Evolutionary conservation across 2,797 vertebrate species (phyloP), one percentile per base, ranked within the genome.

Genomic region (Notolabrus celidotus): DNA sequence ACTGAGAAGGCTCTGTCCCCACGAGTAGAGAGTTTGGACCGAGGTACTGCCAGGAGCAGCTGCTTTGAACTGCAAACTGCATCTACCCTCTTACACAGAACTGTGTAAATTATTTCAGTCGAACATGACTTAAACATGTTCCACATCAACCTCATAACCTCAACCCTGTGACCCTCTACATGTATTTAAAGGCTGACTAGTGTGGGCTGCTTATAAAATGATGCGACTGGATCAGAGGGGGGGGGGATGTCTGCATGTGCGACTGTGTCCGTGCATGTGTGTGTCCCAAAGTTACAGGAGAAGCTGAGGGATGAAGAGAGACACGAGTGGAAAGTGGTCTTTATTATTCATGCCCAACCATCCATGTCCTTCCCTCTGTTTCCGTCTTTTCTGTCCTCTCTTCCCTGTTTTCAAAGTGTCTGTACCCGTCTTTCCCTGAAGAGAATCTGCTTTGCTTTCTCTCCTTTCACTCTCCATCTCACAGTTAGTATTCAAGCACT

Each of bases 321-420:
- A 79, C 33, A 19, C 58, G 71, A 80, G 61, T 27, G 33, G 59
- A 50, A 57, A 71, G 79, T 66, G 39, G 63, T 77, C 36, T 83
- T 39, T 80, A 80, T 87, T 85, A 88, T 86, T 87, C 65, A 88
- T 85, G 55, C 49, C 29, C 72, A 50, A 33, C 62, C 57, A 59
- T 74, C 71, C 71, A 69, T 81, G 66, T 74, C 39, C 58, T 57
- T 33, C 58, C 38, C 20, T 61, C 67, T 53, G 67, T 51, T 33
- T 29, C 75, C 72, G 57, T 66, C 69, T 61, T 8, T 10, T 66
- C 53, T 45, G 50, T 34, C 22, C 50, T 67, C 63, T 46, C 43
- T 20, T 59, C 19, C 64, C 10, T 6, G 62, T n/a, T 54, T 56
- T 69, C 34, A 4, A 54, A 47, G 11, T 39, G 69, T 70, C 77